Evolutionary conservation across 2,113 vertebrate species (phyloP), one percentile per base, ranked within the genome.

Genomic region (Toxotes jaculatrix): DNA sequence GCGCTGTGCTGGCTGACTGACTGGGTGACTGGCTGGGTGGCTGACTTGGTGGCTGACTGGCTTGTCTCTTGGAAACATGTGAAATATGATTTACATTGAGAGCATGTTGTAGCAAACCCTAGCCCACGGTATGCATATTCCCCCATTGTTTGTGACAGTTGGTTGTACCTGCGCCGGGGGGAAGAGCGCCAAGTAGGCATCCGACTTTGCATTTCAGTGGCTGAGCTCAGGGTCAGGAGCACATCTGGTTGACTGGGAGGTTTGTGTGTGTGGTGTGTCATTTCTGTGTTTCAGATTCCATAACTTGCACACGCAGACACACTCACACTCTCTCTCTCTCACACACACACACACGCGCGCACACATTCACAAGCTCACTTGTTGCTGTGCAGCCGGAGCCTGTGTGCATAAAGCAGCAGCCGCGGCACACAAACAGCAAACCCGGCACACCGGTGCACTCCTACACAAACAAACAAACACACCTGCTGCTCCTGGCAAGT

Each of bases 101-200:
- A 93, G 88, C 92, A 93, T 91, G 92, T 93, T 93, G 93, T 94
- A 94, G 90, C 89, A 91, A 92, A 92, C 84, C 88, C 87, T 84
- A 88, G 88, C 88, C 93, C 91, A 88, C 86, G 53, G 78, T 93
- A 87, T 93, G 91, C 92, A 92, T 89, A 93, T 90, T 88, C 77
- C 81, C 83, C 88, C 90, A 92, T 92, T 94, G 93, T 94, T 93
- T 94, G 91, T 94, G 94, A 94, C 94, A 94, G 93, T 93, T 94
- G 90, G 91, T 88, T 88, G 92, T 92, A 91, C 88, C 85, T 91
- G 86, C 7, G 70, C 82, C 13, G 83, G 85, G 82, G 63, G 77
- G 59, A 67, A 74, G 79, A 74, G 87, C 67, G 65, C 83, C 83
- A 82, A 86, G 87, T 76, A 87, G 89, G 90, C 90, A 93, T 79